Base-by-base conservation (phyloP, 92 coral and sea anemone genomes). In the Montipora capitata region DNA sequence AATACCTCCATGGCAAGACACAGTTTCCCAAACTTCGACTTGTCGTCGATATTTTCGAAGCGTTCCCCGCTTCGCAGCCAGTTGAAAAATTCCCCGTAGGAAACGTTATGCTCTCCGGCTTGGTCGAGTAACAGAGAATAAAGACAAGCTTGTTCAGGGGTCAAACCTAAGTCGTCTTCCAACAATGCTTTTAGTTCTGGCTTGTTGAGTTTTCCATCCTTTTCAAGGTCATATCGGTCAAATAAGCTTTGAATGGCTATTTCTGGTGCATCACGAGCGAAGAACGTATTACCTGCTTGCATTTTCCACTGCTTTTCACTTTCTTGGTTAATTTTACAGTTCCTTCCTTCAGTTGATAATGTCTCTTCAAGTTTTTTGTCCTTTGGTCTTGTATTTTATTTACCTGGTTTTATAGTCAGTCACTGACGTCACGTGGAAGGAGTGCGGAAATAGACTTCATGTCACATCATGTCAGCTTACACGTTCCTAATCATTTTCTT, bases 1-100 rank as follows among this genome's bases (percentile, higher is more conserved):
- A 91, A 94, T 39, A 85, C 76, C 15, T 79, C 83, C 69, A 91
- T 87, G 0, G 94, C 94, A 42, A 83, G 83, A 68, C 93, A 91
- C 13, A 94, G 72, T 40, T 81, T 87, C 6, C 49, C 88, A 68
- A 91, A 94, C 57, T 87, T 71, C 2, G 94, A 91, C 14, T 77
- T 63, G 73, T 94, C 84, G 74, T 84, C 72, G 65, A 94, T 94
- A 81, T 88, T 91, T 63, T 91, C 77, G 74, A 91, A 94, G 39
- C 88, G 87, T 64, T 94, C 96, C 40, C 93, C 96, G 49, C 96
- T 94, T 64, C 94, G 92, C 15, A 94, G 51, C 96, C 96, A 94
- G 68, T 85, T 63, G 43, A 59, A 41, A 76, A 94, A 94, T 64
- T 94, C 96, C 27, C 91, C 94, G 54, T 87, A 94, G 2, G 95